Evolutionary conservation across 2,888 invertebrate genomes (phyloP), one percentile per base, ranked within the genome.

Genomic region (Acronicta leporina): DNA sequence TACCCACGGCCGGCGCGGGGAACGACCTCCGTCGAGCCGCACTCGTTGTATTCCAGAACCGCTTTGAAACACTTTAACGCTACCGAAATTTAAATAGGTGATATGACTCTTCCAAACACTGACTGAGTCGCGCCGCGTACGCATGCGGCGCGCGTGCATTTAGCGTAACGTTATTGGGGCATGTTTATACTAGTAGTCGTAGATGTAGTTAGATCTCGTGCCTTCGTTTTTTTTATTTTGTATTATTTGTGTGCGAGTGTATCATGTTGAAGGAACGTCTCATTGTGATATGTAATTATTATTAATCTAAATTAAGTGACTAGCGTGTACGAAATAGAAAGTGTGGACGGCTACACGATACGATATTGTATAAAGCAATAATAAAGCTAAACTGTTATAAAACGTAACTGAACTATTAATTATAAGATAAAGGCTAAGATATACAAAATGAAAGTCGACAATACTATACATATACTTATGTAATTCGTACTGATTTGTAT

Each of bases 251-350:
- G 87, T 92, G 92, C 87, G 90, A 90, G 90, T 92, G 90, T 87
- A 87, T 87, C 85, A 83, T 88, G 88, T 88, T 87, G 88, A 90
- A 89, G 90, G 90, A 91, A 92, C 90, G 92, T 92, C 92, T 92
- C 93, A 94, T 92, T 94, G 94, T 94, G 94, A 94, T 94, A 94
- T 94, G 92, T 94, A 93, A 94, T 93, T 94, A 94, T 91, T 92
- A 92, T 91, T 86, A 91, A 92, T 92, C 93, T 93, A 93, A 93
- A 92, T 92, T 94, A 92, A 93, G 92, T 92, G 91, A 91, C 89
- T 92, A 91, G 89, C 87, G 89, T 91, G 91, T 89, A 89, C 85
- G 87, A 90, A 89, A 85, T 87, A 86, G 89, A 87, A 84, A 85
- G 90, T 85, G 87, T 89, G 89, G 87, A 88, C 89, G 88, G 87